Evolutionary conservation across 2,888 invertebrate species (phyloP).

Genomic region (Plusia festucae): DNA sequence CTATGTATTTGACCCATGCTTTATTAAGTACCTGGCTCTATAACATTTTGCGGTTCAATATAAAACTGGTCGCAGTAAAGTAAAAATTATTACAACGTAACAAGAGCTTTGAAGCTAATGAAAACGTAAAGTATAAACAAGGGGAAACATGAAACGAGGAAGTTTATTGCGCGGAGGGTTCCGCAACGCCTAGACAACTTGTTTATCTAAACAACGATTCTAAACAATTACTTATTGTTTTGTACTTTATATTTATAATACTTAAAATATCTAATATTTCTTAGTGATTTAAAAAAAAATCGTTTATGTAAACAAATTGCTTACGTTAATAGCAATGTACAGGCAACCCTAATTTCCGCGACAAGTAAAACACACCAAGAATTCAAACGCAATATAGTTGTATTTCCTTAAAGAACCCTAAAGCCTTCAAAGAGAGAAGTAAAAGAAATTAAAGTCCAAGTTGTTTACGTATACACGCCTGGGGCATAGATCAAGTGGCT

Average conservation of each 20-base stretch:
- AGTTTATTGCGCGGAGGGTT: conserved; percentile 44
- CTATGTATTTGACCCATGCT: conserved; percentile 66
- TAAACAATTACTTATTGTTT: conserved; percentile 37
- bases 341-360: neutral
- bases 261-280: too few relatives aligned
- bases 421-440: conserved; percentile 61
- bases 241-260: neutral
- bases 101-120: conserved; percentile 58
- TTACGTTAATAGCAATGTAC: neutral
- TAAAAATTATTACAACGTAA: conserved; percentile 56
- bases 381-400: conserved; percentile 20
- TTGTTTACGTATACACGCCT: conserved; percentile 76
- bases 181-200: conserved; percentile 46
- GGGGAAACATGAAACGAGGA: conserved; percentile 58
- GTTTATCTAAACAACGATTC: too few relatives aligned
- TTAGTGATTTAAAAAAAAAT: too few relatives aligned
- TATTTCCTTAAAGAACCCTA: conserved; percentile 39
- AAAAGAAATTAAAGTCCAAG: conserved; percentile 73
- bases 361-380: neutral
- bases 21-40: conserved; percentile 59
- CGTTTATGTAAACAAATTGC: too few relatives aligned
- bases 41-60: conserved; percentile 45
- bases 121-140: conserved; percentile 69
- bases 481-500: conserved; percentile 82
- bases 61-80: conserved; percentile 34